Evolutionary conservation across 2,113 vertebrate genomes (phyloP).

Genomic region (Promerops cafer): DNA sequence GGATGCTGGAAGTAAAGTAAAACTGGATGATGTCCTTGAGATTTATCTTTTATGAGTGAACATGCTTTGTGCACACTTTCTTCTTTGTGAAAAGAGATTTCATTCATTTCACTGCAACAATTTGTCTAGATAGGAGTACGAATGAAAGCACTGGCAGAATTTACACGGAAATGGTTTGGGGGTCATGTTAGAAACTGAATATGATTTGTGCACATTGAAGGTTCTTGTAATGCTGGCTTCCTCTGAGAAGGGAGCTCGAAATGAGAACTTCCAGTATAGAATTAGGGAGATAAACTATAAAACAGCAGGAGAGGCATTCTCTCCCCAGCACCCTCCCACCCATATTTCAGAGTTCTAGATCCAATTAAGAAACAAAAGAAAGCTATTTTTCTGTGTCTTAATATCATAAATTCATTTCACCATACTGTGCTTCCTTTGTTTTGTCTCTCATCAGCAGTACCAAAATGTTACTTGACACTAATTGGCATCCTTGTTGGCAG

Average conservation of each 20-base stretch:
- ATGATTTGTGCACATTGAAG: background rate
- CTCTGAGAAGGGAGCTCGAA: background rate
- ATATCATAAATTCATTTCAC: background rate
- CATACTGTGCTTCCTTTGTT: background rate
- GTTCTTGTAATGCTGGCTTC: background rate
- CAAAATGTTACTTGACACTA: slow-evolving; percentile 22
- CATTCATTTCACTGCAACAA: background rate
- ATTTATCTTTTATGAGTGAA: background rate
- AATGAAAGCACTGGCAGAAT: background rate
- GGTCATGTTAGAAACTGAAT: background rate
- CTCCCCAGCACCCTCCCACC: background rate
- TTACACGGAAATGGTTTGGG: background rate
- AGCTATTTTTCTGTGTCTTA: background rate
- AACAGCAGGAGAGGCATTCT: background rate
- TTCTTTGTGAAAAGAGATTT: background rate
- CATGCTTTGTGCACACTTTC: background rate
- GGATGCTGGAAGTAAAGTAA: background rate
- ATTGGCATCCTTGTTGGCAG: slow-evolving; percentile 14
- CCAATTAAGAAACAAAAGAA: background rate
- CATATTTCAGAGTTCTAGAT: background rate
- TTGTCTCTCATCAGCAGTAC: background rate
- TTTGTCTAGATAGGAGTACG: background rate
- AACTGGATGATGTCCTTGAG: background rate
- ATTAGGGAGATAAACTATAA: background rate
- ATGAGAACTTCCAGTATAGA: background rate